phyloP scores from a whole-genome alignment of 2,888 invertebrate species.

The Drosophila subsilvestris region DNA sequence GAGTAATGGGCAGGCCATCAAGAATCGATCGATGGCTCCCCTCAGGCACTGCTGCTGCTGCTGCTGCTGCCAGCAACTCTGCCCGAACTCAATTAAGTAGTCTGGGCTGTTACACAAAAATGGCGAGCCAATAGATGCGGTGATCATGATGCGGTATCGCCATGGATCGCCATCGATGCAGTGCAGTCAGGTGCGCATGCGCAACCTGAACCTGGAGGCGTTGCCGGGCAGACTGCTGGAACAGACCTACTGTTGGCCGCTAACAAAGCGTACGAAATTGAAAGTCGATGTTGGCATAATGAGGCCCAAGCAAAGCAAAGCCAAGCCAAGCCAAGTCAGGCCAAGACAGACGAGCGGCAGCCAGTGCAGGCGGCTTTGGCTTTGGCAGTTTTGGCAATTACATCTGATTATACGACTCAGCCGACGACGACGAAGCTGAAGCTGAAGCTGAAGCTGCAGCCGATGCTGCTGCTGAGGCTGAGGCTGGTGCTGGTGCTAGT shows the following conservation, averaged over 20 bases:
- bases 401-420: conserved; percentile 66
- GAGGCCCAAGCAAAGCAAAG: conserved; percentile 51
- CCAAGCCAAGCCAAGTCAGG: conserved; percentile 16
- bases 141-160: conserved; percentile 37
- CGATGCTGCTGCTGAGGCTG: background rate
- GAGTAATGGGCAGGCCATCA: conserved; percentile 49
- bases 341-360: conserved; percentile 1
- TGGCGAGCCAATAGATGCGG: conserved; percentile 62
- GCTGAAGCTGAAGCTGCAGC: background rate
- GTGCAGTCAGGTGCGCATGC: conserved; percentile 44
- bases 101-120: conserved; percentile 58
- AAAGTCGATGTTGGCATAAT: conserved; percentile 65
- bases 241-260: conserved; percentile 12
- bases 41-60: background rate
- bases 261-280: conserved; percentile 67
- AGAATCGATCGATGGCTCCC: conserved; percentile 24
- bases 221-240: conserved; percentile 9
- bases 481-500: background rate
- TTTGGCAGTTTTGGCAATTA: conserved; percentile 70
- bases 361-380: conserved; percentile 37
- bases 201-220: conserved; percentile 26
- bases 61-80: background rate
- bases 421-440: background rate
- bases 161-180: background rate
- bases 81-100: conserved; percentile 55